Percentiles rank a stretch among this genome's conserved stretches.
Evolutionary conservation across 2,113 vertebrate genomes (phyloP).

Genomic region (Sorex araneus): DNA sequence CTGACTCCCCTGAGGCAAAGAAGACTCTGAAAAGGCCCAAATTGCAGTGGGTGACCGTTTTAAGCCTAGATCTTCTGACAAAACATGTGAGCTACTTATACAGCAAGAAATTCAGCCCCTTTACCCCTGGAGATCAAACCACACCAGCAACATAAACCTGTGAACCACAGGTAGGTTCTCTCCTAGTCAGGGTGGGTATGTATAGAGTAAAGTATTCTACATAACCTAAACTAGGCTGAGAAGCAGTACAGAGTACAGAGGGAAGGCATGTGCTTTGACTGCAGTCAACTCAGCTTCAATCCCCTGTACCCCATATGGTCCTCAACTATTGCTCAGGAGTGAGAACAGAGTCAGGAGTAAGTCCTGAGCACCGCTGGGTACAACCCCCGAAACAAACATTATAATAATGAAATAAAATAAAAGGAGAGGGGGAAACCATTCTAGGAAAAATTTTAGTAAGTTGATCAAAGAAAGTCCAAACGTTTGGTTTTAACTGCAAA

Average conservation of each 20-base stretch:
- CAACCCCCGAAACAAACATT: no score
- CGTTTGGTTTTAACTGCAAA: not conserved
- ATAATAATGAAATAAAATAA: no score
- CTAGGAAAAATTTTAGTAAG: not conserved
- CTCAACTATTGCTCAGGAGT: no score
- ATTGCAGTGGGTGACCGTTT: constrained; percentile 9
- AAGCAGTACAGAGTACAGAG: not conserved
- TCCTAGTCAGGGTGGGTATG: rapidly evolving
- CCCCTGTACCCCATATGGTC: no score
- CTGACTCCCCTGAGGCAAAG: constrained; percentile 18
- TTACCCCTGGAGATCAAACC: constrained; percentile 13
- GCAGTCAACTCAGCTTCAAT: no score
- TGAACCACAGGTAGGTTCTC: not conserved
- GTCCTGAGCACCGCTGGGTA: no score
- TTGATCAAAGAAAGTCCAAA: not conserved
- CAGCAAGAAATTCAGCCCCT: constrained; percentile 50
- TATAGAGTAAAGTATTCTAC: not conserved
- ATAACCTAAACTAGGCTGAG: not conserved
- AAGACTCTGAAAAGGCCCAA: constrained; percentile 38
- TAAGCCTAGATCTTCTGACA: constrained; percentile 59
- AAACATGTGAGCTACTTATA: not conserved
- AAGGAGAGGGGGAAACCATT: not conserved
- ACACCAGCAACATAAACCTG: not conserved
- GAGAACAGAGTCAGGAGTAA: no score
- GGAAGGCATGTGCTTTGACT: no score